Conservation (phyloP, 1,140 invertebrate genomes). For the Frieseomelitta varia region DNA sequence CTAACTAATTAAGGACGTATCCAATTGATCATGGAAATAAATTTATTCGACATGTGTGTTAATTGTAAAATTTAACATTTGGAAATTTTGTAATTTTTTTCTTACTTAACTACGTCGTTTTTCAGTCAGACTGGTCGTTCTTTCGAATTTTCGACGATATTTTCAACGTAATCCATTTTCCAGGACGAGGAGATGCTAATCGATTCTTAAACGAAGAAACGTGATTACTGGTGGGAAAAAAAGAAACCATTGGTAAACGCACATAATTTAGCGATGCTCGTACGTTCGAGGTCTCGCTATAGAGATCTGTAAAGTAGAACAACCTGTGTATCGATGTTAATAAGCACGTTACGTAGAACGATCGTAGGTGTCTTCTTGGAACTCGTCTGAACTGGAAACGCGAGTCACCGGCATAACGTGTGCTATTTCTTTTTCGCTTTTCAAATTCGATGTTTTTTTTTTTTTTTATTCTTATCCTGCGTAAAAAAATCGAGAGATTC, state of each 20-base stretch:
- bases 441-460: neutral
- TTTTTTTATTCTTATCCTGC: neutral
- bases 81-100: neutral
- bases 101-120: neutral
- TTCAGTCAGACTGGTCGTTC: no score
- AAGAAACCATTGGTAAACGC: constrained; percentile 12
- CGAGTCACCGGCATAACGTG: constrained; percentile 13
- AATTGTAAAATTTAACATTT: neutral
- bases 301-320: constrained; percentile 40
- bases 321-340: constrained; percentile 49
- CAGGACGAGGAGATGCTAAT: neutral
- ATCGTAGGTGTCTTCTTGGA: constrained; percentile 38
- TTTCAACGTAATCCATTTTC: no score
- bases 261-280: constrained; percentile 40
- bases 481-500: neutral
- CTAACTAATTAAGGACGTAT: neutral
- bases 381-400: constrained; percentile 26
- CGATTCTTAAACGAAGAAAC: neutral
- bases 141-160: no score
- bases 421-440: neutral
- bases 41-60: neutral
- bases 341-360: constrained; percentile 34
- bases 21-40: neutral
- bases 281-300: constrained; percentile 43
- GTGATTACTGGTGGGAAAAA: constrained; percentile 16